A percentile compares a stretch with the other conserved stretches of the same genome.
Evolutionary conservation across 2,888 invertebrate genomes (phyloP).

Genomic region (Dendrolimus pini): DNA sequence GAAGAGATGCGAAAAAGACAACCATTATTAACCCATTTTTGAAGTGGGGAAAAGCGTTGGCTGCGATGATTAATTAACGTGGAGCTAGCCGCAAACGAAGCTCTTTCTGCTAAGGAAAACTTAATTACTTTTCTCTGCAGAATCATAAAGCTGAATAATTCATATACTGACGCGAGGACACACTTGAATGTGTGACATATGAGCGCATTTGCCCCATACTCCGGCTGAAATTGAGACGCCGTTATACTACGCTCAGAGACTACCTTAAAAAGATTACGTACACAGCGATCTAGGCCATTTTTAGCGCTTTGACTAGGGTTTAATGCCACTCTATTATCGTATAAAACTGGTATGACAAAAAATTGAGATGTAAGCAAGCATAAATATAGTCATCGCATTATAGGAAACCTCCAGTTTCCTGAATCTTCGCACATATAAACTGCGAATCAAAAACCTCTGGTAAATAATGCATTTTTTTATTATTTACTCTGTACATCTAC

Average conservation of each 20-base stretch:
- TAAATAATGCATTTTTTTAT: no score
- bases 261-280: neutral
- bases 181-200: slow-evolving; percentile 30
- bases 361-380: no score
- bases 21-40: slow-evolving; percentile 59
- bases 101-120: slow-evolving; percentile 45
- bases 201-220: slow-evolving; percentile 12
- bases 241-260: neutral
- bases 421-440: no score
- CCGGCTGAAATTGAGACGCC: neutral
- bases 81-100: slow-evolving; percentile 49
- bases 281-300: neutral
- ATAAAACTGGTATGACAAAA: no score
- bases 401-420: no score
- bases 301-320: neutral
- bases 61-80: slow-evolving; percentile 63
- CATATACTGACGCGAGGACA: slow-evolving; percentile 39
- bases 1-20: slow-evolving; percentile 54
- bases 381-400: no score
- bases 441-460: no score
- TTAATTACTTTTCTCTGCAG: slow-evolving; percentile 64
- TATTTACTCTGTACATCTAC: no score
- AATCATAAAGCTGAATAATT: slow-evolving; percentile 59
- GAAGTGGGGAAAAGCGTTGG: slow-evolving; percentile 49
- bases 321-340: no score